Conservation (phyloP, 2,888 invertebrate species). For the Lathronympha strigana region DNA sequence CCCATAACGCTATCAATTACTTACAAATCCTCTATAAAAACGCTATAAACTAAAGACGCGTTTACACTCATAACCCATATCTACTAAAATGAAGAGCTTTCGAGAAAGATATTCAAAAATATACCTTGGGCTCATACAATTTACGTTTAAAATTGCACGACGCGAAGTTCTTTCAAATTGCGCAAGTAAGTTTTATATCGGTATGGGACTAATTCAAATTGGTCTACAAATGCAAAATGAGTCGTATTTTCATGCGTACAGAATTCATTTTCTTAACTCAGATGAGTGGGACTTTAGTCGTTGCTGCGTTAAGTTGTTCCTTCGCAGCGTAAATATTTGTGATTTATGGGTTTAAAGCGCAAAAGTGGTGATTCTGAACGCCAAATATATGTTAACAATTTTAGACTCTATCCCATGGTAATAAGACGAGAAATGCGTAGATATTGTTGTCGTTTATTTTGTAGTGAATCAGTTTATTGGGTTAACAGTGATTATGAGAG, state of each 20-base stretch:
- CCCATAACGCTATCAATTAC: constrained; percentile 26
- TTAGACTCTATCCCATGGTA: not conserved
- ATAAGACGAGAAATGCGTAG: not conserved
- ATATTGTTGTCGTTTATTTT: not conserved
- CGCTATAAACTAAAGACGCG: constrained; percentile 20
- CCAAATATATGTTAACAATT: not conserved
- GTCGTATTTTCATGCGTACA: not conserved
- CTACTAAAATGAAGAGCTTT: constrained; percentile 12
- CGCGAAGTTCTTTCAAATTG: not conserved
- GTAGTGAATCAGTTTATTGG: constrained; percentile 15
- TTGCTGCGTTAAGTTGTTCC: not conserved
- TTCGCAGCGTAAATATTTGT: constrained; percentile 13
- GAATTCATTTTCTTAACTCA: not conserved
- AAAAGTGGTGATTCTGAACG: not conserved
- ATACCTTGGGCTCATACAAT: not conserved
- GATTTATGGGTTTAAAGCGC: constrained; percentile 16
- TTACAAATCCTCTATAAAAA: constrained; percentile 29
- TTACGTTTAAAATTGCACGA: not conserved
- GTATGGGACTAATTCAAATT: not conserved
- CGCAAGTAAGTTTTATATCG: constrained; percentile 9
- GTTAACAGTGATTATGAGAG: constrained; percentile 18
- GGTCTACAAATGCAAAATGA: not conserved
- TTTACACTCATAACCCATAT: constrained; percentile 24
- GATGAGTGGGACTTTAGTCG: not conserved
- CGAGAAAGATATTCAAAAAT: not conserved